Evolutionary conservation across 2,113 vertebrate genomes (phyloP), one percentile per base, ranked within the genome.

Genomic region (Ophthalmolycus amberensis): DNA sequence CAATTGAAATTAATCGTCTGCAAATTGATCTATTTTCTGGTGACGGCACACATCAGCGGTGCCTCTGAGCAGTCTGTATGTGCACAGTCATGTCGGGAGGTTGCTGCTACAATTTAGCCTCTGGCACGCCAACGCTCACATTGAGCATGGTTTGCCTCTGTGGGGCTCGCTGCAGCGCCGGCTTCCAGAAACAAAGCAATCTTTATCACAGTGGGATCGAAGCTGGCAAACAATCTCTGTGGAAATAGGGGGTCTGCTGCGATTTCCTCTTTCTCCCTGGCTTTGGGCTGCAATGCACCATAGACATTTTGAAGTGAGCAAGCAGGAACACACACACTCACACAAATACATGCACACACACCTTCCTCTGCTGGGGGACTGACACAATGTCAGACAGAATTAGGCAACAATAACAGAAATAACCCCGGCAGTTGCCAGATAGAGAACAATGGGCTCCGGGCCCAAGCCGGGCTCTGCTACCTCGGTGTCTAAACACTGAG

Each of bases 371-470:
- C 88, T 88, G 75, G 85, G 20, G 88, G 91, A 88, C 88, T 85
- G 88, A 95, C 94, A 94, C 92, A 95, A 94, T 94, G 94, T 95
- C 89, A 88, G 92, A 92, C 92, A 91, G 89, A 95, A 95, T 96
- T 95, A 95, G 93, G 91, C 92, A 95, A 94, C 93, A 89, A 93
- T 91, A 95, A 95, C 95, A 94, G 94, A 95, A 95, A 95, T 94
- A 95, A 94, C 91, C 88, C 90, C 87, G 79, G 86, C 72, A 80
- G 92, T 92, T 94, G 93, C 92, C 95, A 94, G 92, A 95, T 92
- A 92, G 92, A 96, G 95, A 95, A 96, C 95, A 96, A 96, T 96
- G 92, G 93, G 84, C 89, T 80, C 46, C 44, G 75, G 91, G 92
- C 91, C 88, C 87, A 71, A 89, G 85, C 84, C 54, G 88, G 87